Percentiles rank a stretch among this genome's conserved stretches.
These are phyloP conservation scores for Monochamus alternatus DNA, from an alignment of 2,888 invertebrate species.

Conservation along the genomic window DNA sequence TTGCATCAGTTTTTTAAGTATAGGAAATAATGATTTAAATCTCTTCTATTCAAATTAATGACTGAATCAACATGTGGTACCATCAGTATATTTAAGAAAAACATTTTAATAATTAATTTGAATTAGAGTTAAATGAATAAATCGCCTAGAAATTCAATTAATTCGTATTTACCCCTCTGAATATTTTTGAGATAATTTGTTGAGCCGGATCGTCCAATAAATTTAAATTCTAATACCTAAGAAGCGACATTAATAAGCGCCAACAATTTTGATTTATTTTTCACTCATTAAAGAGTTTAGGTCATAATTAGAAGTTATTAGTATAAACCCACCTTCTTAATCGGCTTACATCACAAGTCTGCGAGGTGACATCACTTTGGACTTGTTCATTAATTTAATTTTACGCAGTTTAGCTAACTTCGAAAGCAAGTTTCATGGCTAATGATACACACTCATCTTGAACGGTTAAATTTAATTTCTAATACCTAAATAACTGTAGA, in stretches of 20 bases:
- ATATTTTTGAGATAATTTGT: too few species aligned
- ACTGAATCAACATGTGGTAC: too few species aligned
- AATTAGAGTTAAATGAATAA: too few species aligned
- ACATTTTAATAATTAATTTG: too few species aligned
- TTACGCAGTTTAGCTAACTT: not conserved
- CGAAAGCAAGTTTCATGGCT: not conserved
- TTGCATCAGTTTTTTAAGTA: too few species aligned
- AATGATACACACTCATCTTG: not conserved
- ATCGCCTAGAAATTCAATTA: too few species aligned
- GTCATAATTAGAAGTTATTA: slow-evolving; percentile 9
- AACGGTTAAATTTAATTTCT: not conserved
- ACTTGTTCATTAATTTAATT: slow-evolving; percentile 19
- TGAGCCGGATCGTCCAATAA: too few species aligned
- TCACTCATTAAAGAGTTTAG: slow-evolving; percentile 2
- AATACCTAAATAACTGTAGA: too few species aligned
- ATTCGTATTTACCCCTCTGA: too few species aligned
- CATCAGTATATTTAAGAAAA: too few species aligned
- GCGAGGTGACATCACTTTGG: slow-evolving; percentile 10
- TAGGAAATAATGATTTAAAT: too few species aligned
- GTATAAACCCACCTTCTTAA: slow-evolving; percentile 4
- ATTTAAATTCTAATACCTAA: not conserved
- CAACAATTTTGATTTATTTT: not conserved
- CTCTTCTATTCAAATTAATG: too few species aligned
- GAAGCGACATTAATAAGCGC: not conserved
- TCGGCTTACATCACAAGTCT: slow-evolving; percentile 18